Evolutionary conservation across 2,113 vertebrate species (phyloP).

Genomic region (Pygoscelis adeliae): DNA sequence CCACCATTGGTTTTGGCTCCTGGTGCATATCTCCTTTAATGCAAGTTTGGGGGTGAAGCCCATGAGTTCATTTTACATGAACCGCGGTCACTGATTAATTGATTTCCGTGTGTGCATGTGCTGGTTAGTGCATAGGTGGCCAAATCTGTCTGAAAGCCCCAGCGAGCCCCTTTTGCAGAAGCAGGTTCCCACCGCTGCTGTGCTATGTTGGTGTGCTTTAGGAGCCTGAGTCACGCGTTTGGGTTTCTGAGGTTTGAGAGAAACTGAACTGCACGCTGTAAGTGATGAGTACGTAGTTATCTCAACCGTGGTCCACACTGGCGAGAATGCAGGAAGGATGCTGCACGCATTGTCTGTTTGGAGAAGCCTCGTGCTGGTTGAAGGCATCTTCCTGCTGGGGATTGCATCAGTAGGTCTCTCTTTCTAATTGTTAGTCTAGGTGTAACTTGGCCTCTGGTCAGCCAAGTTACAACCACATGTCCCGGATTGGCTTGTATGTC

Average conservation of each 20-base stretch:
- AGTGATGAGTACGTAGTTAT: neutral
- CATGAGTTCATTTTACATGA: neutral
- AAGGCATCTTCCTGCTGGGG: neutral
- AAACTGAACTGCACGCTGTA: accelerated
- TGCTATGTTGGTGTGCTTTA: neutral
- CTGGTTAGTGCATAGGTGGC: neutral
- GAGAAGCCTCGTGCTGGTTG: neutral
- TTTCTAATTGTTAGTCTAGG: neutral
- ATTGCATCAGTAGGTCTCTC: neutral
- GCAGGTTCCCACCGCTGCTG: neutral
- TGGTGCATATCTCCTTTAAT: neutral
- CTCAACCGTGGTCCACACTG: accelerated
- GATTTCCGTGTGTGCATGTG: accelerated
- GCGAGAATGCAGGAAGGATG: accelerated
- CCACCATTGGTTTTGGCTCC: neutral
- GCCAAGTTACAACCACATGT: neutral
- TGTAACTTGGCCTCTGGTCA: neutral
- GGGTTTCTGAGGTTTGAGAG: neutral
- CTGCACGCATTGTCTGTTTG: neutral
- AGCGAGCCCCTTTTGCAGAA: neutral
- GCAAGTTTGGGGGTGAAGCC: neutral
- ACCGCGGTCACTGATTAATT: neutral
- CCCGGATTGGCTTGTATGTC: neutral
- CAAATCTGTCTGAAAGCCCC: neutral
- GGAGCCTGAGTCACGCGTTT: neutral